These are phyloP conservation scores for Encarsia formosa DNA, from an alignment of 2,888 invertebrate genomes.

Conservation along the genomic window DNA sequence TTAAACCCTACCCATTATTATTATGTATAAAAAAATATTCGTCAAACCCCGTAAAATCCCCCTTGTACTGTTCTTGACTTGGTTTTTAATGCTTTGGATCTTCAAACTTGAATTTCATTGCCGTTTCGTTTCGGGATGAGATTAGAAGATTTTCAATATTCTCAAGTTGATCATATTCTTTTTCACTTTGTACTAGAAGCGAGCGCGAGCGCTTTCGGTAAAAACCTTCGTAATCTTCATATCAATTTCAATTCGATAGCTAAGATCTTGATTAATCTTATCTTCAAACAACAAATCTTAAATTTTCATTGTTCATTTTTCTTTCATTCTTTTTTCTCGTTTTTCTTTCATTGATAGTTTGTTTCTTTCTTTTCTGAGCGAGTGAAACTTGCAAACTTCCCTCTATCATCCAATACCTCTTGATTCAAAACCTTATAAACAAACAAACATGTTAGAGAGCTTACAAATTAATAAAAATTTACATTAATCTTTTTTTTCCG, in stretches of 20 bases:
- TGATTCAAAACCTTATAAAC: constrained; percentile 81
- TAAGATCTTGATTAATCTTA: constrained; percentile 48
- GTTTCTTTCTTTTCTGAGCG: constrained; percentile 45
- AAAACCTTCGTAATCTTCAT: constrained; percentile 46
- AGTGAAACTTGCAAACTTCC: constrained; percentile 52
- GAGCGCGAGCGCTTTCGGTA: too few relatives aligned
- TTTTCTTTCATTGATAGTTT: constrained; percentile 47
- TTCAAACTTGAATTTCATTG: constrained; percentile 43
- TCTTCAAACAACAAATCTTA: constrained; percentile 45
- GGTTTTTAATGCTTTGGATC: constrained; percentile 39
- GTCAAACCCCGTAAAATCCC: too few relatives aligned
- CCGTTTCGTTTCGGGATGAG: too few relatives aligned
- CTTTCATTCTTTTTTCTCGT: constrained; percentile 46
- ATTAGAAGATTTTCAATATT: constrained; percentile 42
- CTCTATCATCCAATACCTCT: constrained; percentile 74
- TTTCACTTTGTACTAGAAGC: constrained; percentile 46
- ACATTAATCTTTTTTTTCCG: constrained; percentile 30
- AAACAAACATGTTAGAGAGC: constrained; percentile 62
- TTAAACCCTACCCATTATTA: too few relatives aligned
- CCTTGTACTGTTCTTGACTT: constrained; percentile 46
- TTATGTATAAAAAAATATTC: too few relatives aligned
- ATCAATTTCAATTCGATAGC: constrained; percentile 47
- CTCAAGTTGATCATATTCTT: constrained; percentile 48
- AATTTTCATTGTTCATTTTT: too few relatives aligned
- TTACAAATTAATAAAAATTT: constrained; percentile 33